Evolutionary conservation across 2,888 invertebrate genomes (phyloP), one percentile per base, ranked within the genome.

Genomic region (Cheilosia scutellata): DNA sequence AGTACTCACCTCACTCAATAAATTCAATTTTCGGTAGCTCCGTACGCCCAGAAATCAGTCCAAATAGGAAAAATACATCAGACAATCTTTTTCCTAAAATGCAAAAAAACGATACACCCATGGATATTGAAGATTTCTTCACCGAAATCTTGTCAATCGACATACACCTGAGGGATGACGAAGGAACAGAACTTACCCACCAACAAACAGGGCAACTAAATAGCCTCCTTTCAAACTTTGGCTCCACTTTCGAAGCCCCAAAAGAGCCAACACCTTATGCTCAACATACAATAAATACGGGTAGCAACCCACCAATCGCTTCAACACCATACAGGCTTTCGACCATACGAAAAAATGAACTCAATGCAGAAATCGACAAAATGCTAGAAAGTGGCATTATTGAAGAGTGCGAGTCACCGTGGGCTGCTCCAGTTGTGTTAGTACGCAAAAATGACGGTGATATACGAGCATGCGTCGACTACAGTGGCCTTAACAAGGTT

Each of bases 381-480:
- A 66, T 87, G 71, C 1, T 72, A 2, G 11, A 51, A 40, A 82
- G 87, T 5, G 88, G 84, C 2, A 88, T 90, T 0, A 83, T 83
- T 9, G 62, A 78, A 29, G 70, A 70, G 42, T 51, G 82, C 25
- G 76, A 77, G 7, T 70, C 82, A 6, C 70, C 74, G 25, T 83
- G 78, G 68, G 63, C 74, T 9, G 51, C 78, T 5, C 74, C 72
- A 2, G 65, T 88, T 2, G 63, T 57, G 0, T n/a, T 90, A 31
- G 88, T 90, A 0, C 70, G 83, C 3, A 90, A 90, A 78, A 88
- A 88, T 33, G 70, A 90, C 65, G 89, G 89, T 0, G 70, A 65
- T 0, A 25, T 84, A 0, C 29, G 90, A 5, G 70, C 90, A 0
- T 90, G 90, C 31, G 68, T 90, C 0, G 90, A 90, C 63, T 90